phyloP scores from a whole-genome alignment of 2,797 vertebrate species.

The Acanthopagrus latus region DNA sequence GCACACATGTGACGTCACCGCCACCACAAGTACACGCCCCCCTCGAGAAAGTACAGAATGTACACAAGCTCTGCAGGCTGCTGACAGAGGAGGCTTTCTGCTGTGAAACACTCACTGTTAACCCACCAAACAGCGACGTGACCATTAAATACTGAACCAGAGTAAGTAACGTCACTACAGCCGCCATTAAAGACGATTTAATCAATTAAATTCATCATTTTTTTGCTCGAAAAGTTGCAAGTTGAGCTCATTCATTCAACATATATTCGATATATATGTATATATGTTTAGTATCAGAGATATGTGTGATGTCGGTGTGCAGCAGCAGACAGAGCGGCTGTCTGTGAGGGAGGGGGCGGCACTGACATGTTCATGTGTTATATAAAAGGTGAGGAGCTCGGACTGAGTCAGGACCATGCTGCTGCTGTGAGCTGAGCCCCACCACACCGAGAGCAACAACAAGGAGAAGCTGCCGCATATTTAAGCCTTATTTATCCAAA shows the following conservation, averaged over 20 bases:
- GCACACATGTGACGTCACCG: slow-evolving; percentile 33
- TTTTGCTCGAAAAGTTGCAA: background rate
- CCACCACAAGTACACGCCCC: slow-evolving; percentile 21
- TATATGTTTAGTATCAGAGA: too few relatives aligned
- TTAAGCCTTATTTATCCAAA: background rate
- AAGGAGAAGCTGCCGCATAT: too few relatives aligned
- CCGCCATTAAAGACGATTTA: background rate
- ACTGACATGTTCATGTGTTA: slow-evolving; percentile 19
- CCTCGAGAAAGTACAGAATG: slow-evolving; percentile 66
- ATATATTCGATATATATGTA: too few relatives aligned
- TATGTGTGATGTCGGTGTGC: too few relatives aligned
- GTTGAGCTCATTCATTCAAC: too few relatives aligned
- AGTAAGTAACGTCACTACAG: background rate
- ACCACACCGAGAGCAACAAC: background rate
- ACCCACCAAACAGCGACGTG: accelerated
- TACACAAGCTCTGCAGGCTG: slow-evolving; percentile 29
- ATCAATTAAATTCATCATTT: background rate
- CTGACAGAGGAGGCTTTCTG: background rate
- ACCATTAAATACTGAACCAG: accelerated
- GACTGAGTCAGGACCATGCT: background rate
- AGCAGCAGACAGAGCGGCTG: background rate
- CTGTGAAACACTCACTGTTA: accelerated
- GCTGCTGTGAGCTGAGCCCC: slow-evolving; percentile 2
- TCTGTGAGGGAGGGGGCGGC: slow-evolving; percentile 33
- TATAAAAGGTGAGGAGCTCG: slow-evolving; percentile 34